Percentiles rank a stretch among this genome's conserved stretches.
These are phyloP conservation scores for Irena cyanogastra DNA, from an alignment of 2,113 vertebrate genomes.

Conservation along the genomic window DNA sequence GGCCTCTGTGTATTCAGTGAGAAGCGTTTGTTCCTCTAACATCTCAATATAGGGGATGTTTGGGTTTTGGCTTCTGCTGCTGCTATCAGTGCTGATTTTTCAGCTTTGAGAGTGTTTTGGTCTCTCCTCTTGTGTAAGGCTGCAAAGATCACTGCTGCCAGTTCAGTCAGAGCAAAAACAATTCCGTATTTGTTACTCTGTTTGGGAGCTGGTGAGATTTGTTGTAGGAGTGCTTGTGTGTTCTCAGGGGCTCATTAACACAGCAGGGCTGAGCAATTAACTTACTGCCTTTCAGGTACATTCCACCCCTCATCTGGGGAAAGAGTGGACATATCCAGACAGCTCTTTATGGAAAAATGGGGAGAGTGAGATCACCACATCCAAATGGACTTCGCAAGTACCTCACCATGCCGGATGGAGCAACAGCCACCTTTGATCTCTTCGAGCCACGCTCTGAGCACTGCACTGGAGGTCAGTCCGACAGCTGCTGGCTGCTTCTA, in stretches of 20 bases:
- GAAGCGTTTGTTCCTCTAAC: not conserved
- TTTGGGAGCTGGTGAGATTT: not conserved
- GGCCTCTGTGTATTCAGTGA: not conserved
- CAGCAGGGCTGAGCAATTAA: not conserved
- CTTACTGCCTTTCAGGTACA: constrained; percentile 80
- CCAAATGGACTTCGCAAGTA: constrained; percentile 90
- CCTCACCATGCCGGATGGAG: constrained; percentile 93
- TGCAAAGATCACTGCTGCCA: not conserved
- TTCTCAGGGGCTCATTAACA: not conserved
- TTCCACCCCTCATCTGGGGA: constrained; percentile 95
- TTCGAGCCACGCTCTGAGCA: constrained; percentile 91
- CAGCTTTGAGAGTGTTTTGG: not conserved
- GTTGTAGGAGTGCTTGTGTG: not conserved
- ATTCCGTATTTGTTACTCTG: not conserved
- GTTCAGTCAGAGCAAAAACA: not conserved
- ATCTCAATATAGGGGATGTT: not conserved
- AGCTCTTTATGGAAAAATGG: constrained; percentile 95
- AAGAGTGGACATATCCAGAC: constrained; percentile 98
- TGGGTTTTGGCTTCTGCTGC: not conserved
- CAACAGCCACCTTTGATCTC: constrained; percentile 95
- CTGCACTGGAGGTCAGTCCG: constrained; percentile 86
- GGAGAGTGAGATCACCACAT: constrained; percentile 90
- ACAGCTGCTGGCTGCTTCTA: not conserved
- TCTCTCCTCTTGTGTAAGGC: not conserved
- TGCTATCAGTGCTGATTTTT: not conserved